phyloP scores from a whole-genome alignment of 2,888 invertebrate genomes.

The Gasteruption jaculator region DNA sequence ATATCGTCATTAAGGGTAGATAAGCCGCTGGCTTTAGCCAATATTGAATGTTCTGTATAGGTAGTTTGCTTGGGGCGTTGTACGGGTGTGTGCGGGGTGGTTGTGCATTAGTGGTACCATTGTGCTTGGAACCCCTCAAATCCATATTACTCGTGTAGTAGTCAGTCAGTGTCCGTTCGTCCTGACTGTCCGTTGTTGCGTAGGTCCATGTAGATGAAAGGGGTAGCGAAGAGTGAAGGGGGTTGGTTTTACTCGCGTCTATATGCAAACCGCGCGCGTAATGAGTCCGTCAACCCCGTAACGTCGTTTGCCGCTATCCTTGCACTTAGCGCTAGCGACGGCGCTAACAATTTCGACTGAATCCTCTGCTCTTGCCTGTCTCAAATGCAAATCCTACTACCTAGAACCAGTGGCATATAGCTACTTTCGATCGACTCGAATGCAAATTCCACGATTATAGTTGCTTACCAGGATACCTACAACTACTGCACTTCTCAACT shows the following conservation, averaged over 20 bases:
- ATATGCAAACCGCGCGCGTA: slow-evolving; percentile 49
- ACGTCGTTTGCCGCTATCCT: slow-evolving; percentile 48
- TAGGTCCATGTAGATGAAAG: too few relatives aligned
- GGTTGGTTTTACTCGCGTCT: slow-evolving; percentile 38
- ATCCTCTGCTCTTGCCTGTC: slow-evolving; percentile 37
- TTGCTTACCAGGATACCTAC: too few relatives aligned
- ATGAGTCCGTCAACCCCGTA: slow-evolving; percentile 51
- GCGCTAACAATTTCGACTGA: slow-evolving; percentile 37
- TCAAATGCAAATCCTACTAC: slow-evolving; percentile 44
- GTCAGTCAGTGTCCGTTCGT: slow-evolving; percentile 42
- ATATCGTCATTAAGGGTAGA: slow-evolving; percentile 39
- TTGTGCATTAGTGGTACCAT: slow-evolving; percentile 49
- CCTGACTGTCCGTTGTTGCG: slow-evolving; percentile 12
- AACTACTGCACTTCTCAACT: too few relatives aligned
- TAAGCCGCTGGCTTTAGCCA: slow-evolving; percentile 41
- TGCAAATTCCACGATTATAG: too few relatives aligned
- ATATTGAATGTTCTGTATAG: slow-evolving; percentile 46
- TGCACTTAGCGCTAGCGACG: slow-evolving; percentile 41
- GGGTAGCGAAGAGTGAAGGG: too few relatives aligned
- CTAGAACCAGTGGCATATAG: too few relatives aligned
- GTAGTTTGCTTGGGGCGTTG: slow-evolving; percentile 35
- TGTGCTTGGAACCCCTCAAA: slow-evolving; percentile 45
- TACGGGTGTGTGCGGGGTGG: slow-evolving; percentile 31
- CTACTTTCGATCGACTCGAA: too few relatives aligned
- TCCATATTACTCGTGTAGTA: slow-evolving; percentile 48